These are phyloP conservation scores for Jordanella pulchra DNA, from an alignment of 2,797 vertebrate species.

Conservation along the genomic window DNA sequence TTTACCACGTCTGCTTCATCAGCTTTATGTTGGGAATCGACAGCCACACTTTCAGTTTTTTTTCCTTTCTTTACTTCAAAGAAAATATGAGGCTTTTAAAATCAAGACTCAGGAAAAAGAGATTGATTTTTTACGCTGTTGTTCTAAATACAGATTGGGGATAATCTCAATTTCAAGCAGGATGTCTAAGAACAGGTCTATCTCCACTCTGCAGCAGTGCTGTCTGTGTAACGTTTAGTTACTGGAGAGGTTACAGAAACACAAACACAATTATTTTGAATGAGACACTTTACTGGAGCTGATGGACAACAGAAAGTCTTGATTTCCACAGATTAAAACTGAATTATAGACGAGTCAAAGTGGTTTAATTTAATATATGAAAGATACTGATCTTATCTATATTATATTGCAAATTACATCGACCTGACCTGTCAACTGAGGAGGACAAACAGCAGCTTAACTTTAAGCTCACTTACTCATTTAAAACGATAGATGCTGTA, in stretches of 20 bases:
- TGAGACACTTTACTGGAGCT: neutral
- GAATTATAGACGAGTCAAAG: neutral
- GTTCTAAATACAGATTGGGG: neutral
- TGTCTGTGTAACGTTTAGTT: neutral
- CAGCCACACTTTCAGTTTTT: neutral
- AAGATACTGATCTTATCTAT: neutral
- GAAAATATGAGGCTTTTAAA: neutral
- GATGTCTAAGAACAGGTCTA: neutral
- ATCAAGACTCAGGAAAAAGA: neutral
- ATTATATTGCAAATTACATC: neutral
- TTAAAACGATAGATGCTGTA: neutral
- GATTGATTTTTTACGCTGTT: neutral
- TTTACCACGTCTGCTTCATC: conserved; percentile 8
- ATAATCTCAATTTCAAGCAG: neutral
- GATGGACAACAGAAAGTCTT: neutral
- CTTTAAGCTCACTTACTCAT: neutral
- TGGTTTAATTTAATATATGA: neutral
- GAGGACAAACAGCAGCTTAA: neutral
- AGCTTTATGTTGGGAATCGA: conserved; percentile 2
- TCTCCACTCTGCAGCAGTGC: neutral
- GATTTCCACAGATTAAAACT: neutral
- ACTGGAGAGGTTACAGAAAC: neutral
- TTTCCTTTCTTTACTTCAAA: neutral
- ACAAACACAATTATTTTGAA: neutral
- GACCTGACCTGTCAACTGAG: neutral